Percentiles rank a stretch among this genome's conserved stretches.
Evolutionary conservation across 1,140 invertebrate species (phyloP).

Genomic region (Nephila pilipes): DNA sequence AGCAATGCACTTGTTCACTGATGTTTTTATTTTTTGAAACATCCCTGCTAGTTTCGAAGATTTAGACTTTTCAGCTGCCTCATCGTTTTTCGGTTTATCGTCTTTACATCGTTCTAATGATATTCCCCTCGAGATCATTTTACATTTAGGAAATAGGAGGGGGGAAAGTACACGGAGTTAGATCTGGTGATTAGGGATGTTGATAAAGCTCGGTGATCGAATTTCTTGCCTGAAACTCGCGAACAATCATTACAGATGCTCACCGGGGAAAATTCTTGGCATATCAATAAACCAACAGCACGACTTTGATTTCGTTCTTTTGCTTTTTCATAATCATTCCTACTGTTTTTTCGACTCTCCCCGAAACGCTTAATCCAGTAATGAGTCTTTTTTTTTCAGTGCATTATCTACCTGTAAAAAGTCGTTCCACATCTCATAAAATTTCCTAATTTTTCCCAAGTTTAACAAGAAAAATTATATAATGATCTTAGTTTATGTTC

Average conservation of each 20-base stretch:
- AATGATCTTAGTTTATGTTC: too few species aligned
- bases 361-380: neutral
- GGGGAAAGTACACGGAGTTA: neutral
- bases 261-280: neutral
- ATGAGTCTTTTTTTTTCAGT: neutral
- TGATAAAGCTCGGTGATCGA: neutral
- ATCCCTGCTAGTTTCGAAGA: neutral
- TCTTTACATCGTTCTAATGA: neutral
- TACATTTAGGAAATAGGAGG: neutral
- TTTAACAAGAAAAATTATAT: too few species aligned
- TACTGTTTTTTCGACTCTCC: neutral
- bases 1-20: neutral
- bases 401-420: neutral
- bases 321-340: neutral
- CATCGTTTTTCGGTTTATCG: neutral
- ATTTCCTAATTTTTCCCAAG: too few species aligned
- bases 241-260: neutral
- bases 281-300: neutral
- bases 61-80: neutral
- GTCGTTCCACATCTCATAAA: too few species aligned
- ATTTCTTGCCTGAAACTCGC: neutral
- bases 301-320: neutral
- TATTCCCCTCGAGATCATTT: neutral
- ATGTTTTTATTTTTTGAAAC: neutral
- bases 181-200: neutral